Base-by-base conservation (phyloP, 2,113 vertebrate genomes). In the Paramormyrops kingsleyae region DNA sequence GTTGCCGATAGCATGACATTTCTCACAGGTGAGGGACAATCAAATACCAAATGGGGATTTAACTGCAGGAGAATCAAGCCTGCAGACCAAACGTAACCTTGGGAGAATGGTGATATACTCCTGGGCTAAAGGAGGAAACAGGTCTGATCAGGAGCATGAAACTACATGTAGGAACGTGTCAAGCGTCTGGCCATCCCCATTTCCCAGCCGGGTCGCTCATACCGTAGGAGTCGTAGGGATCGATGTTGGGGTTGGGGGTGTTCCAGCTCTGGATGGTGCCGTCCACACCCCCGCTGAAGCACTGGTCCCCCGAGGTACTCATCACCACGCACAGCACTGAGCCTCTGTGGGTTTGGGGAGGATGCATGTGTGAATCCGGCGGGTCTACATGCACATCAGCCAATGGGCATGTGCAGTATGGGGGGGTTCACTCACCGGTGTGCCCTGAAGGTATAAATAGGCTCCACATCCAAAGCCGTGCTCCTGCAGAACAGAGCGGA, bases 161-260 rank as follows among this genome's bases (percentile, higher is more conserved):
- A 8, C 12, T 17, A 19, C 66, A 7, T 77, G 70, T 1, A 39
- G 35, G 15, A 77, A 35, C 5, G 15, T 8, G 12, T 35, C 70
- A 35, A 27, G 70, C 9, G 3, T 10, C 62, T 5, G 9, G n/a
- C 62, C 31, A 19, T 2, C 31, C 31, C 17, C 35, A 42, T 17
- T 2, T 9, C 31, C 70, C 70, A 77, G 70, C 13, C 4, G 4
- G 15, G 24, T 15, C 9, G 74, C 52, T 92, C 92, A 0, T 95
- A 99, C 99, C 98, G 0, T 99, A 99, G 4, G 98, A 99, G 92
- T 99, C 98, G 85, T 99, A 99, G 80, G 98, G 98, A 91, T 99
- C 98, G 0, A 99, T 96, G 94, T 98, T 99, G 0, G 98, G 97
- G 90, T 97, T 99, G 74, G 98, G 98, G 12, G 97, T 98, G 94